Evolutionary conservation across 2,888 invertebrate species (phyloP), one percentile per base, ranked within the genome.

Genomic region (Anaspis maculata): DNA sequence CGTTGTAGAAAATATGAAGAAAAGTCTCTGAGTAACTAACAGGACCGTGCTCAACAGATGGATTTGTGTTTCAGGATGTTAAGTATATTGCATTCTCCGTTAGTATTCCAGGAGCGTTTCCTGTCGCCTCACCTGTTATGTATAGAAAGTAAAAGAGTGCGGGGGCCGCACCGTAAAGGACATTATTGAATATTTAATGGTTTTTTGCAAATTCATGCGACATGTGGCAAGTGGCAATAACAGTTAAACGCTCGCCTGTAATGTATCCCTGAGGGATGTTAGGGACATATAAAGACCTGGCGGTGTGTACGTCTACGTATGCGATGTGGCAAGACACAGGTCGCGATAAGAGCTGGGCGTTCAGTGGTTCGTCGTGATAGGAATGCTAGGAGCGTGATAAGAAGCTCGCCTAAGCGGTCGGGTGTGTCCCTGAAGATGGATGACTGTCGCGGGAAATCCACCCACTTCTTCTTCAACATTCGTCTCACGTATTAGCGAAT

Each of bases 371-470:
- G 47, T 52, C 64, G 64, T 65, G 64, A 65, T 64, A 62, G 59
- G 64, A 62, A 65, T 65, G 54, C 62, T 59, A 64, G 60, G 45
- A 52, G 56, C 56, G 56, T 55, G 61, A 62, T 62, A 62, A 61
- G 56, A 52, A 59, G 53, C 49, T 40, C 33, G 44, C 46, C 46
- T 62, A 64, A 65, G 61, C 62, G 61, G 54, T 55, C 57, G 59
- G 63, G 64, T 59, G 61, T 64, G 65, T 62, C 62, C 59, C 63
- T 57, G 53, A 64, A 64, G 65, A 65, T 64, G 62, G 62, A 65
- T 65, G 53, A 57, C 62, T 63, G 64, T 64, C 65, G 61, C 62
- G 65, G 64, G 65, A 65, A 64, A 65, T 65, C 60, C 64, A 64
- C 62, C 62, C 57, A 57, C 56, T 50, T 48, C 49, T 51, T 51